phyloP scores from a whole-genome alignment of 2,797 vertebrate species.

The Clarias pachynema region DNA sequence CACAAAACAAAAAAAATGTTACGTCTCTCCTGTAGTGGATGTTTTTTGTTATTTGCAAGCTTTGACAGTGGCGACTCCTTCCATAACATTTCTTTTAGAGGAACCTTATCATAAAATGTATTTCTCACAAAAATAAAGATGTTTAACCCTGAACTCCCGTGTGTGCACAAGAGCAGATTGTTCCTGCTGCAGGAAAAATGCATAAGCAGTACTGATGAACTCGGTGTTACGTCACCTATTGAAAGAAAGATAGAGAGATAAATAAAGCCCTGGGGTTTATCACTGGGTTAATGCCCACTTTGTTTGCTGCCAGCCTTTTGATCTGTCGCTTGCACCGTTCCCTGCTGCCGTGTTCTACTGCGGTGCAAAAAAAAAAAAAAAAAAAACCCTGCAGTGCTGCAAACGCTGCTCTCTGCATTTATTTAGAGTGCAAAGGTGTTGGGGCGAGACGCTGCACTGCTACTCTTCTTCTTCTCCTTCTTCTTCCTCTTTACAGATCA shows the following conservation, averaged over 20 bases:
- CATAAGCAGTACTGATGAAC: not conserved
- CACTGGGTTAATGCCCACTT: not conserved
- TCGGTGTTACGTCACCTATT: not conserved
- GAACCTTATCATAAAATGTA: too few relatives aligned
- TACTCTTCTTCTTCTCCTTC: not conserved
- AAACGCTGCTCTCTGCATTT: conserved; percentile 39
- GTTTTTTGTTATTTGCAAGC: too few relatives aligned
- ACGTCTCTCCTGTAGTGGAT: not conserved
- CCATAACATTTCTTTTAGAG: not conserved
- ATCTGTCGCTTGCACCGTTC: not conserved
- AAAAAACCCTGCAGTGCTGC: conserved; percentile 4
- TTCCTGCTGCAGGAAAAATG: not conserved
- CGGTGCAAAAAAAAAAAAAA: not conserved
- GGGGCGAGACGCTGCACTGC: not conserved
- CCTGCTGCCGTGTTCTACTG: not conserved
- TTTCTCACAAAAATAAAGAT: too few relatives aligned
- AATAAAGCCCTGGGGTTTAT: not conserved
- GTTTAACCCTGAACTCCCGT: not conserved
- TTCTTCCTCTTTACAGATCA: conserved; percentile 11
- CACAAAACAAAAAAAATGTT: not conserved
- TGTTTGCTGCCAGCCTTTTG: not conserved
- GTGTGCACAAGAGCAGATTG: not conserved
- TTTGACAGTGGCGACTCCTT: not conserved
- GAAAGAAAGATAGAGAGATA: not conserved
- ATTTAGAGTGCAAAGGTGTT: conserved; percentile 28